These are phyloP conservation scores for Drosophila nr. perissopoda DNA, from an alignment of 2,888 invertebrate species.

Conservation along the genomic window DNA sequence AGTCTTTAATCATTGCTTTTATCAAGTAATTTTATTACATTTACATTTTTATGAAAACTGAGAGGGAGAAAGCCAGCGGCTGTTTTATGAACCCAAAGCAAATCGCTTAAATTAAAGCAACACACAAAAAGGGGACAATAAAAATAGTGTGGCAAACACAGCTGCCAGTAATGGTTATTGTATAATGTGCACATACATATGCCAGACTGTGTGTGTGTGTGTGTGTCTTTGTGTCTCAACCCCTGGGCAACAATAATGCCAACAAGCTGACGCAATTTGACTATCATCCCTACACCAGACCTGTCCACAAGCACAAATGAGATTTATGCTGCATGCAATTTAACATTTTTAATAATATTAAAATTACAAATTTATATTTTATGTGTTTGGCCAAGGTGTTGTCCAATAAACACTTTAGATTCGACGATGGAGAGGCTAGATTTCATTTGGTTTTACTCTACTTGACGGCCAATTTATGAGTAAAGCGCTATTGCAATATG, in stretches of 20 bases:
- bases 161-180: constrained; percentile 75
- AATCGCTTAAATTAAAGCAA: constrained; percentile 79
- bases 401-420: constrained; percentile 66
- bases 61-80: constrained; percentile 54
- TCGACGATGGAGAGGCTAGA: constrained; percentile 8
- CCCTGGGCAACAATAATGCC: constrained; percentile 53
- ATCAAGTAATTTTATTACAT: constrained; percentile 49
- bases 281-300: constrained; percentile 13
- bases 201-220: constrained; percentile 12
- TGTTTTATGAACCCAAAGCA: constrained; percentile 64
- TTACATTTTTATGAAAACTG: constrained; percentile 51
- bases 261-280: constrained; percentile 61
- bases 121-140: constrained; percentile 56
- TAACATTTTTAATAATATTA: constrained; percentile 78
- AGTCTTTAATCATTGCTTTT: constrained; percentile 22
- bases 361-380: constrained; percentile 75
- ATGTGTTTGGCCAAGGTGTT: constrained; percentile 61
- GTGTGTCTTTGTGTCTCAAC: constrained; percentile 44
- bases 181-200: constrained; percentile 51
- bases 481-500: background rate
- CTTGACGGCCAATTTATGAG: background rate
- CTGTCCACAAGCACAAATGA: constrained; percentile 52
- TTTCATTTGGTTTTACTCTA: constrained; percentile 51
- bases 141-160: constrained; percentile 77
- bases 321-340: constrained; percentile 74